phyloP scores from a whole-genome alignment of 1,140 invertebrate species.

The Argopecten irradians region DNA sequence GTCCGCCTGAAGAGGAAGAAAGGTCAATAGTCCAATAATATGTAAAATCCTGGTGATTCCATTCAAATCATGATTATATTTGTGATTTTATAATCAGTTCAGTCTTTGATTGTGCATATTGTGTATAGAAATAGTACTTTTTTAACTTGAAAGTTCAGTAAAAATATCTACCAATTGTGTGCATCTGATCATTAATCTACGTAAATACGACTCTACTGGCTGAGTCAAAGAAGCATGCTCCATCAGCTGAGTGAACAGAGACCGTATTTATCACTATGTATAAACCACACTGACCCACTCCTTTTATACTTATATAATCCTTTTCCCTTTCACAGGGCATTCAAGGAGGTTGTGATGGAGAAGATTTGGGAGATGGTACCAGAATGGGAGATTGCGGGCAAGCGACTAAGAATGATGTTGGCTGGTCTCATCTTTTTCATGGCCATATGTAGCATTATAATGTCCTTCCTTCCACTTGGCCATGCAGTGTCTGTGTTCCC shows the following conservation, averaged over 20 bases:
- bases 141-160: no score
- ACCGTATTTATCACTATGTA: no score
- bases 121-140: no score
- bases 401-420: slow-evolving; percentile 46
- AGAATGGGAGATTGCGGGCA: slow-evolving; percentile 50
- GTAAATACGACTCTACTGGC: no score
- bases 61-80: no score
- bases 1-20: slow-evolving; percentile 45
- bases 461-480: slow-evolving; percentile 52
- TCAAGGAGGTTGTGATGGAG: slow-evolving; percentile 43
- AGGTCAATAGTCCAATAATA: background rate
- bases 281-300: no score
- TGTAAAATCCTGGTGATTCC: no score
- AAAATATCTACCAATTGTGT: background rate
- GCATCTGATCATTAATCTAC: background rate
- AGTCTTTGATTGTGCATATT: no score
- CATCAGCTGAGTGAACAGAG: no score
- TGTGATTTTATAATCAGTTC: no score
- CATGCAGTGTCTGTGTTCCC: slow-evolving; percentile 46
- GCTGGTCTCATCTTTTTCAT: slow-evolving; percentile 54
- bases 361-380: slow-evolving; percentile 55
- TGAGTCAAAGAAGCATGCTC: no score
- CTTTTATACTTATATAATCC: background rate
- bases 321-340: slow-evolving; percentile 34
- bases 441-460: slow-evolving; percentile 57